Evolutionary conservation across 2,113 vertebrate species (phyloP).

Genomic region (Pungitius pungitius): DNA sequence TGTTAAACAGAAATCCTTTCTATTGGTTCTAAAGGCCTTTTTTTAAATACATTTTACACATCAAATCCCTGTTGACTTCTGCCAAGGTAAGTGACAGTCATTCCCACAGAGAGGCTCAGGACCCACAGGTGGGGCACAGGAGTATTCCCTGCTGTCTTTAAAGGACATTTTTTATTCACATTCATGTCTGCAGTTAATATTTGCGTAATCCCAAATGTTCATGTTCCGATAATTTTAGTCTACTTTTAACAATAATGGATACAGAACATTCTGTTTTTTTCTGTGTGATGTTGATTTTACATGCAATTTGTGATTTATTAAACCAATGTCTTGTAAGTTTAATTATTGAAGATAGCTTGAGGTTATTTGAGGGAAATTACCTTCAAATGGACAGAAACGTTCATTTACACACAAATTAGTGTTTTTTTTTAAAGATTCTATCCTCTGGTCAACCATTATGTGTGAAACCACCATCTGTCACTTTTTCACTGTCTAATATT

Average conservation of each 20-base stretch:
- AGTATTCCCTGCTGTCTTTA: neutral
- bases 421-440: no score
- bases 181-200: neutral
- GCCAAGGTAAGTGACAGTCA: neutral
- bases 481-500: neutral
- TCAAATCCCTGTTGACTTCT: neutral
- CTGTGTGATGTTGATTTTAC: neutral
- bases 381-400: neutral
- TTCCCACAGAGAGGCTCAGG: neutral
- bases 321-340: no score
- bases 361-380: no score
- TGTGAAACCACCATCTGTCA: neutral
- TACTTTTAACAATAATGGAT: neutral
- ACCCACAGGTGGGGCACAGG: neutral
- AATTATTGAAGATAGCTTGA: no score
- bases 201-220: neutral
- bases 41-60: neutral
- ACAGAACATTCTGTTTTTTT: neutral
- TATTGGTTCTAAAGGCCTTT: neutral
- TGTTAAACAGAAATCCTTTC: constrained; percentile 16
- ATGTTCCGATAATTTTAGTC: neutral
- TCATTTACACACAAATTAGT: neutral
- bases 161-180: neutral
- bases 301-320: neutral
- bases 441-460: neutral